phyloP scores from a whole-genome alignment of 2,797 vertebrate genomes.

The Channallabes apus region DNA sequence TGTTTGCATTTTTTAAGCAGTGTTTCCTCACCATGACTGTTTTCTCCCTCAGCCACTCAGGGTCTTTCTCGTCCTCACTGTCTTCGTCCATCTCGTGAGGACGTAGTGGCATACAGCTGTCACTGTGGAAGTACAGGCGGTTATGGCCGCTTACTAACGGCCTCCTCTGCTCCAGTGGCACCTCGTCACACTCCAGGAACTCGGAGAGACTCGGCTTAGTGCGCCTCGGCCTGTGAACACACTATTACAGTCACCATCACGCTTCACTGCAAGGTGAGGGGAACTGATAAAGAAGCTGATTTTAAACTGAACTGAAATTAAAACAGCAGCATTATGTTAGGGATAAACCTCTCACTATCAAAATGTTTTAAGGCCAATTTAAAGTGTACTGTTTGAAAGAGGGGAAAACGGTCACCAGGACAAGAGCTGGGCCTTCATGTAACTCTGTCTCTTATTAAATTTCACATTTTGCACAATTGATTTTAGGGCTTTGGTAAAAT shows the following conservation, averaged over 20 bases:
- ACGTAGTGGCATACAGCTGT: slow-evolving; percentile 94
- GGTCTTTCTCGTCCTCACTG: slow-evolving; percentile 96
- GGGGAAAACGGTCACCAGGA: not conserved
- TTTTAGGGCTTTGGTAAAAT: not conserved
- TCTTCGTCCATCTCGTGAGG: slow-evolving; percentile 99
- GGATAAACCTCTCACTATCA: not conserved
- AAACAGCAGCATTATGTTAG: not conserved
- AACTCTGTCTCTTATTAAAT: not conserved
- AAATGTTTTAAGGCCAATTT: not conserved
- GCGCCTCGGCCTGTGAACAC: slow-evolving; percentile 84
- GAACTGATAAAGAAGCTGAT: not conserved
- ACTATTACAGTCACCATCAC: not conserved
- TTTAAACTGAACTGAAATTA: not conserved
- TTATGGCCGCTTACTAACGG: slow-evolving; percentile 98
- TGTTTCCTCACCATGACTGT: slow-evolving; percentile 83
- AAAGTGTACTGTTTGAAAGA: not conserved
- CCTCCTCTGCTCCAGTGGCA: slow-evolving; percentile 92
- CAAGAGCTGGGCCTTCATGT: not conserved
- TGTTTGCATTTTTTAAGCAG: too few species aligned
- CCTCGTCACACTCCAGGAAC: slow-evolving; percentile 95
- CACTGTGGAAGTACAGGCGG: slow-evolving; percentile 97
- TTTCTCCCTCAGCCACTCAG: slow-evolving; percentile 97
- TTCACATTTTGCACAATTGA: not conserved
- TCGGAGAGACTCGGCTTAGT: slow-evolving; percentile 96
- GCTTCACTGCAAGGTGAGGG: not conserved